Evolutionary conservation across 2,113 vertebrate species (phyloP), one percentile per base, ranked within the genome.

Genomic region (Nycticryphes semicollaris): DNA sequence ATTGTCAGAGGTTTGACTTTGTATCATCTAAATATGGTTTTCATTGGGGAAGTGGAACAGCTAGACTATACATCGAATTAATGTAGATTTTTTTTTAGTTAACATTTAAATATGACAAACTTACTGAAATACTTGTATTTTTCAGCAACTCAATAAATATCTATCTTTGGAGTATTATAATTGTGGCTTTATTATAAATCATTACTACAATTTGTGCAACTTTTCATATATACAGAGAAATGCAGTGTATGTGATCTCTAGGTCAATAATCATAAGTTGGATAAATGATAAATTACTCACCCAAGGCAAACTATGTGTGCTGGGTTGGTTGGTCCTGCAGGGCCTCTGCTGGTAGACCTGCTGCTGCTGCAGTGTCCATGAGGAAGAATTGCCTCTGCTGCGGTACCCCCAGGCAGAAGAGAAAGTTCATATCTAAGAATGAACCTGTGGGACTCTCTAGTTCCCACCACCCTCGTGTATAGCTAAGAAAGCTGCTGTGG

Each of bases 121-220:
- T 70, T 43, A 25, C 39, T 59, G 39, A 33, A 66, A 67, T 62
- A 67, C n/a, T 66, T 92, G 72, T 83, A 62, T 75, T 89, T 93
- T 89, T 94, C 67, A 91, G 85, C 75, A 57, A 59, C 30, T 79
- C 60, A 89, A 69, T 89, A 80, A 90, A 75, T 45, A 27, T 84
- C 41, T 91, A n/a, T 90, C 64, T 57, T 90, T 84, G 48, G 53
- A 84, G 53, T 84, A 62, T 50, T 84, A 33, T 51, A 64, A 27
- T 39, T n/a, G 43, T 68, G 83, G 22, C 43, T 69, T 59, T 51
- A 28, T 54, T 69, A 23, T 45, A 56, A 33, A 60, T 50, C 21
- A 54, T n/a, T 60, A 66, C 4, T 20, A 33, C 30, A 47, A 47
- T 63, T 45, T 10, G 21, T 41, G 5, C 13, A 62, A 3, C 22